A percentile compares a stretch with the other conserved stretches of the same genome.
phyloP scores from a whole-genome alignment of 2,888 invertebrate species.

The Fragum fragum region DNA sequence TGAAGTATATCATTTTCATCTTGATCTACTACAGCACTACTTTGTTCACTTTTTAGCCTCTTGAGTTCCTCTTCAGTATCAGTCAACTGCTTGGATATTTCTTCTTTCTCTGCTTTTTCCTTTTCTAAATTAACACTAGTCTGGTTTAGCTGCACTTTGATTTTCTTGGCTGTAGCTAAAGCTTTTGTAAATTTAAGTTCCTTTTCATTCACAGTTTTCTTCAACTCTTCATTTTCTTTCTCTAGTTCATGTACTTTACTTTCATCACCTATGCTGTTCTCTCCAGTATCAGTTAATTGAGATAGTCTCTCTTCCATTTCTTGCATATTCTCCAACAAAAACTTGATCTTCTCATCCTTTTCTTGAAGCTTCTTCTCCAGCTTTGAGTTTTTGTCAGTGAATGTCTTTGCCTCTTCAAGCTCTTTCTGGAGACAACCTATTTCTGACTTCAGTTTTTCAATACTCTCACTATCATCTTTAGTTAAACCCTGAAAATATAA shows the following conservation, averaged over 20 bases:
- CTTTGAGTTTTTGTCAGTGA: not conserved
- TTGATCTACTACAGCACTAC: not conserved
- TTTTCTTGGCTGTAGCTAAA: slow-evolving; percentile 81
- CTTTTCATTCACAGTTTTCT: slow-evolving; percentile 71
- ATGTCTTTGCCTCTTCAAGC: not conserved
- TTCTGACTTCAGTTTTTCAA: slow-evolving; percentile 1
- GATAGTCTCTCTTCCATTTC: slow-evolving; percentile 79
- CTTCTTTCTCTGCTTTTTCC: slow-evolving; percentile 43
- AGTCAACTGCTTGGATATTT: slow-evolving; percentile 39
- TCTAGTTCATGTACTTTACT: slow-evolving; percentile 33
- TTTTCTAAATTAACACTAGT: slow-evolving; percentile 62
- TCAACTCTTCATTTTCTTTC: slow-evolving; percentile 56
- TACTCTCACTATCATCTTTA: not conserved
- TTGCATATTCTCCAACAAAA: slow-evolving; percentile 78
- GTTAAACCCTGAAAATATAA: not conserved
- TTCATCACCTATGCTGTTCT: slow-evolving; percentile 37
- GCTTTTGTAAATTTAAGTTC: slow-evolving; percentile 80
- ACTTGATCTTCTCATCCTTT: slow-evolving; percentile 78
- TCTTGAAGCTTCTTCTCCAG: slow-evolving; percentile 36
- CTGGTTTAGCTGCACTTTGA: slow-evolving; percentile 78
- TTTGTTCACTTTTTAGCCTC: not conserved
- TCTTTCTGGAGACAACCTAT: not conserved
- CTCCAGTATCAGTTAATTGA: slow-evolving; percentile 62
- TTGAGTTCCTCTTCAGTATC: slow-evolving; percentile 10
- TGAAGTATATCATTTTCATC: slow-evolving; percentile 36